phyloP scores from a whole-genome alignment of 2,888 invertebrate genomes.

The Andrena bucephala region DNA sequence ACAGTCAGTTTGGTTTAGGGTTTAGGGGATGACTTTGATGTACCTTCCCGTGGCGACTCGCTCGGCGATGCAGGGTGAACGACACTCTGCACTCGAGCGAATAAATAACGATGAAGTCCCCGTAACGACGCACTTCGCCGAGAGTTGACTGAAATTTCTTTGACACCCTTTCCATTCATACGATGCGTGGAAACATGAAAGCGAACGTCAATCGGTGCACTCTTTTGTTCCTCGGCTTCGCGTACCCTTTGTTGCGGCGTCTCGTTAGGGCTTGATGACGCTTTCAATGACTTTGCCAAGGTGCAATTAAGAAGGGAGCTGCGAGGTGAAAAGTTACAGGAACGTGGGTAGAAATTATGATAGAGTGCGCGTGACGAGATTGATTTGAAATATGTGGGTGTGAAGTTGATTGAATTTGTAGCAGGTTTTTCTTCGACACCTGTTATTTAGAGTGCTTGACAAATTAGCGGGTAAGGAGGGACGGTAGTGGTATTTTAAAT shows the following conservation, averaged over 20 bases:
- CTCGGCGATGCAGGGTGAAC: background rate
- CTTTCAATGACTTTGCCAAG: slow-evolving; percentile 33
- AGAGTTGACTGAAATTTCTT: slow-evolving; percentile 36
- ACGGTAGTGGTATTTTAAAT: background rate
- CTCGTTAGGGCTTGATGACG: slow-evolving; percentile 42
- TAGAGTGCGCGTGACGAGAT: background rate
- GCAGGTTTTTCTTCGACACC: background rate
- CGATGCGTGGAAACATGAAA: slow-evolving; percentile 39
- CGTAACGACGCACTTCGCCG: slow-evolving; percentile 23
- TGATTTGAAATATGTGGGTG: background rate
- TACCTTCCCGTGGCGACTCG: background rate
- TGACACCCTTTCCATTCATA: slow-evolving; percentile 24
- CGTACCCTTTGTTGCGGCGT: slow-evolving; percentile 27
- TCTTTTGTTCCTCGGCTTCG: slow-evolving; percentile 37
- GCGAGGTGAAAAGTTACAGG: background rate
- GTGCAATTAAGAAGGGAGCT: background rate
- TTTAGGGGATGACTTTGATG: slow-evolving; percentile 22
- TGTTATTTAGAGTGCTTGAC: too few species aligned
- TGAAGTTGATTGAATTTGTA: background rate
- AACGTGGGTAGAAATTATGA: background rate
- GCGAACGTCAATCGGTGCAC: slow-evolving; percentile 33
- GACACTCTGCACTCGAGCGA: slow-evolving; percentile 3
- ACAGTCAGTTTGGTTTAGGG: slow-evolving; percentile 13
- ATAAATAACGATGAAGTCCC: slow-evolving; percentile 38
- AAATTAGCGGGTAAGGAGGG: background rate